A percentile compares a stretch with the other conserved stretches of the same genome.
These are phyloP conservation scores for Calcarius lapponicus DNA, from an alignment of 2,797 vertebrate genomes.

Conservation along the genomic window DNA sequence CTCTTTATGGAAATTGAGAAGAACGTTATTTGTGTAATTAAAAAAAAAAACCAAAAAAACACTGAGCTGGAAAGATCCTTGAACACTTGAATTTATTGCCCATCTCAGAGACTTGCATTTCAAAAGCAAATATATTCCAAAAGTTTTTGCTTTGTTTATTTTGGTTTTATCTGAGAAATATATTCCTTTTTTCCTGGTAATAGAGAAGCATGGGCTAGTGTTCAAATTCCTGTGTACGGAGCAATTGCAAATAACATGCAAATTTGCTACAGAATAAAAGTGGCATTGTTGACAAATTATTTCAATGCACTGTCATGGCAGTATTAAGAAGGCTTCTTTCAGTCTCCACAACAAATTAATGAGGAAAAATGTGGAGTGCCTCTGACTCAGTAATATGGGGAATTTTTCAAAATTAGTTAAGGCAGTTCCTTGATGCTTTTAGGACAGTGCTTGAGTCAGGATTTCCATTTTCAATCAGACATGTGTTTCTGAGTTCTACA, in stretches of 20 bases:
- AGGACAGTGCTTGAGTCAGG: neutral
- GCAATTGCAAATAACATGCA: neutral
- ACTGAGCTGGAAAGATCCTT: neutral
- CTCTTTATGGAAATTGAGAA: neutral
- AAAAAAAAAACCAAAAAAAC: constrained; percentile 16
- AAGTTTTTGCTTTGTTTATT: neutral
- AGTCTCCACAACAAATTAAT: neutral
- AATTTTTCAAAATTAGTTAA: neutral
- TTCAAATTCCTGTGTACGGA: neutral
- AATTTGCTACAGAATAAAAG: neutral
- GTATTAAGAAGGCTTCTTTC: neutral
- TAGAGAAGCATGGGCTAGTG: neutral
- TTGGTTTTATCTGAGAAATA: neutral
- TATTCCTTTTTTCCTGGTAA: neutral
- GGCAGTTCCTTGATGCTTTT: neutral
- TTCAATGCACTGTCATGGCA: neutral
- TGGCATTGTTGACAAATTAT: neutral
- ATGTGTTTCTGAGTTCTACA: neutral
- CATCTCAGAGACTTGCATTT: neutral
- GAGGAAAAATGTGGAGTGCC: neutral
- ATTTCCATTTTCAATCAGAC: neutral
- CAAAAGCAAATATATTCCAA: neutral
- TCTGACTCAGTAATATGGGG: neutral
- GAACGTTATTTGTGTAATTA: neutral
- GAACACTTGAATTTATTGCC: neutral